phyloP scores from a whole-genome alignment of 2,888 invertebrate species.

The Microctonus brassicae region DNA sequence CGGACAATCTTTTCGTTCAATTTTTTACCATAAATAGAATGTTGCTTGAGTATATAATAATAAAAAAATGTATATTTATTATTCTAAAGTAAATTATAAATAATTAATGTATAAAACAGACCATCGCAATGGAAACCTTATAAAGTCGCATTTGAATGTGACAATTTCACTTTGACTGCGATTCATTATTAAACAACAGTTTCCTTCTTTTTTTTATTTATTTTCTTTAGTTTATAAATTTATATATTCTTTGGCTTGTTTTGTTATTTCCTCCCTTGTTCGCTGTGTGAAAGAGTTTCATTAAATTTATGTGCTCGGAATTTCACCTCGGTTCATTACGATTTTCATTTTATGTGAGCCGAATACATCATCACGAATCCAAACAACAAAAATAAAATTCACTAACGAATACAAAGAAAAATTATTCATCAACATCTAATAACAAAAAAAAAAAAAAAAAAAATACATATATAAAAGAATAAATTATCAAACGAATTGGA shows the following conservation, averaged over 20 bases:
- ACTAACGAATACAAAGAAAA: too few relatives aligned
- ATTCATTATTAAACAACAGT: constrained; percentile 5
- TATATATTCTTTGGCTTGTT: too few relatives aligned
- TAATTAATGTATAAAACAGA: too few relatives aligned
- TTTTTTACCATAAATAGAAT: background rate
- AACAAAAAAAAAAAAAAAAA: background rate
- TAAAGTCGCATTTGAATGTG: background rate
- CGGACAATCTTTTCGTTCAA: background rate
- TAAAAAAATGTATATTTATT: too few relatives aligned
- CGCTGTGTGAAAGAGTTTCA: background rate
- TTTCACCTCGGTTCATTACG: background rate
- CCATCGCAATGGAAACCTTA: too few relatives aligned
- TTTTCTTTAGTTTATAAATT: background rate
- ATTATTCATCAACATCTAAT: constrained; percentile 11
- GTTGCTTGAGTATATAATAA: background rate
- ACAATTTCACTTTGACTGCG: background rate
- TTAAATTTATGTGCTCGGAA: background rate
- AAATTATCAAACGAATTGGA: background rate
- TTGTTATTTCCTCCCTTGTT: background rate
- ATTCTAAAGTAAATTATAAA: too few relatives aligned
- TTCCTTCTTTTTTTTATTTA: background rate
- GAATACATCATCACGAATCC: background rate
- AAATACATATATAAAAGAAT: background rate
- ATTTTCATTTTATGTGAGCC: background rate
- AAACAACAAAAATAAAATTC: background rate